Percentiles rank a stretch among this genome's conserved stretches.
These are phyloP conservation scores for Rhopalosiphum padi DNA, from an alignment of 1,140 invertebrate species.

Conservation along the genomic window DNA sequence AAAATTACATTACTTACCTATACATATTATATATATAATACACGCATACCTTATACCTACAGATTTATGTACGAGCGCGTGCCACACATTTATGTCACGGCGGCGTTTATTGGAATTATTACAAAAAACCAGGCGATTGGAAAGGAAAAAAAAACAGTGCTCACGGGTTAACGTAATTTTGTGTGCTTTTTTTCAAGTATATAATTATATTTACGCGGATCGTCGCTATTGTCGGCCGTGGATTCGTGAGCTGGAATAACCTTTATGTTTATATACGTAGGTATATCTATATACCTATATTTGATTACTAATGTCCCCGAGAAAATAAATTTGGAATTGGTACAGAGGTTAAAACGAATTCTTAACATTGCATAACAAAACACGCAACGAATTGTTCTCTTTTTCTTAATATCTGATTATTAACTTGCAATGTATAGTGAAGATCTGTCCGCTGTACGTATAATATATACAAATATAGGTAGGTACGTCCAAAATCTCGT, in stretches of 20 bases:
- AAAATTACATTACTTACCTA: background rate
- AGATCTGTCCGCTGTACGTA: background rate
- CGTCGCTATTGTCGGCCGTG: too few relatives aligned
- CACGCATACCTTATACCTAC: background rate
- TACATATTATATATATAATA: background rate
- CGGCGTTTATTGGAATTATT: background rate
- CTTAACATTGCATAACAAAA: background rate
- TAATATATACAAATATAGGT: background rate
- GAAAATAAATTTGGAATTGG: background rate
- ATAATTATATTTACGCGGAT: background rate
- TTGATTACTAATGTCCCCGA: background rate
- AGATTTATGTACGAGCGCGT: background rate
- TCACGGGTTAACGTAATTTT: background rate
- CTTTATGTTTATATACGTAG: too few relatives aligned
- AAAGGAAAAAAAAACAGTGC: background rate
- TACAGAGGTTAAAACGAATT: background rate
- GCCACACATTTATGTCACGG: background rate
- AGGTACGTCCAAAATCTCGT: background rate
- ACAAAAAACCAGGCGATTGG: background rate
- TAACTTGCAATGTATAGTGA: background rate
- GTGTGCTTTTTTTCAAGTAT: background rate
- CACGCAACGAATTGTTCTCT: background rate
- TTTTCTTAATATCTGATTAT: background rate
- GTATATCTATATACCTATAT: background rate
- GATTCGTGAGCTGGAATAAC: background rate